phyloP scores from a whole-genome alignment of 2,113 vertebrate species.

The Amia ocellicauda region DNA sequence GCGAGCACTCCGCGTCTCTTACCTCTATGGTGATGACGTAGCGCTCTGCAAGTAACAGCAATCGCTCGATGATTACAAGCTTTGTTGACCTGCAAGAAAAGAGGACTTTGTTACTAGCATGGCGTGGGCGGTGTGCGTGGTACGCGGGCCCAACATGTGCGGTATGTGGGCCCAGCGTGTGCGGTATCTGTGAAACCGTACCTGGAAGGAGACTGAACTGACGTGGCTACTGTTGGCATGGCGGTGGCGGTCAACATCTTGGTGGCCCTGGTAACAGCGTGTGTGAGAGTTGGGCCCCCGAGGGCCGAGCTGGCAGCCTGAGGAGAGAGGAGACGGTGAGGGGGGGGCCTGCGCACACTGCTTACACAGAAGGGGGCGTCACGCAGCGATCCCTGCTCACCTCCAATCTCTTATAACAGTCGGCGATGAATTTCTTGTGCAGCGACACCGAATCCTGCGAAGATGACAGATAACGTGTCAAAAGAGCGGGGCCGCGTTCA shows the following conservation, averaged over 20 bases:
- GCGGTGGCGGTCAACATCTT: constrained; percentile 98
- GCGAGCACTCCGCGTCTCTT: too few relatives aligned
- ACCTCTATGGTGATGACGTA: constrained; percentile 99
- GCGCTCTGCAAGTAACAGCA: constrained; percentile 92
- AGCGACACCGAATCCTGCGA: constrained; percentile 93
- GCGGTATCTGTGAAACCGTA: constrained; percentile 47
- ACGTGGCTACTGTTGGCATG: constrained; percentile 96
- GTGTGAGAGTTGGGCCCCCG: constrained; percentile 91
- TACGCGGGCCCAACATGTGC: too few relatives aligned
- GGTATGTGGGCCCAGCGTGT: too few relatives aligned
- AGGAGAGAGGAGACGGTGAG: constrained; percentile 27
- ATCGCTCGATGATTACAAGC: constrained; percentile 94
- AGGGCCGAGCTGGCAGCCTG: constrained; percentile 95
- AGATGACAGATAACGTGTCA: too few relatives aligned
- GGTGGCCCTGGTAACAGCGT: constrained; percentile 95
- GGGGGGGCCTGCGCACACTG: too few relatives aligned
- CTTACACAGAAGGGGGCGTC: too few relatives aligned
- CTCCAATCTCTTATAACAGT: constrained; percentile 95
- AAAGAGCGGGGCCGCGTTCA: too few relatives aligned
- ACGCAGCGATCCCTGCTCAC: constrained; percentile 56
- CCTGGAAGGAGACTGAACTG: constrained; percentile 98
- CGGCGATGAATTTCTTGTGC: constrained; percentile 98
- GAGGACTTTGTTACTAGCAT: too few relatives aligned
- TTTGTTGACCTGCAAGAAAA: constrained; percentile 82
- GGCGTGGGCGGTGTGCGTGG: too few relatives aligned